Evolutionary conservation across 2,113 vertebrate genomes (phyloP).

Genomic region (Carettochelys insculpta): DNA sequence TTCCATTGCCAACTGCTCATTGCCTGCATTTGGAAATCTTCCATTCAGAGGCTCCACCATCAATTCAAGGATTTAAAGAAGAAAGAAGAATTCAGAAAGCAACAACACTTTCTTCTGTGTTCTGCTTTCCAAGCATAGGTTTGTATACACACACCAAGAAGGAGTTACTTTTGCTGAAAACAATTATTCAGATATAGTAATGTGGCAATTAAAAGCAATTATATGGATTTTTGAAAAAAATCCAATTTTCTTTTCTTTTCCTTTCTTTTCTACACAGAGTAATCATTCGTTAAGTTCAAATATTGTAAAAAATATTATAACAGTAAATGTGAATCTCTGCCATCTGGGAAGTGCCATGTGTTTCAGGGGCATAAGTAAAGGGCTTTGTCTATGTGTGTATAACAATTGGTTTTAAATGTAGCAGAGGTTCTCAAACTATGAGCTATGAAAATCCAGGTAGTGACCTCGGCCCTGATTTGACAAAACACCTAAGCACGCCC

Average conservation of each 20-base stretch:
- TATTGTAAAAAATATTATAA: slow-evolving; percentile 46
- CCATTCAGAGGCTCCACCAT: too few relatives aligned
- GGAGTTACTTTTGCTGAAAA: slow-evolving; percentile 2
- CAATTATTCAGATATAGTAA: neutral
- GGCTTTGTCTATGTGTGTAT: neutral
- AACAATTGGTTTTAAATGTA: neutral
- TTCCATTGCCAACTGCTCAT: neutral
- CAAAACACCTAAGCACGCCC: fast-evolving
- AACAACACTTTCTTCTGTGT: neutral
- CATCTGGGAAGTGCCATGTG: slow-evolving; percentile 27
- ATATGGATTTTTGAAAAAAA: slow-evolving; percentile 8
- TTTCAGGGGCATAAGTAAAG: neutral
- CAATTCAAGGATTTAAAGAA: too few relatives aligned
- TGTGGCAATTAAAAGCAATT: slow-evolving; percentile 39
- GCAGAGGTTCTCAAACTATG: neutral
- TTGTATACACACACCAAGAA: slow-evolving; percentile 7
- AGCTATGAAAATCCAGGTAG: neutral
- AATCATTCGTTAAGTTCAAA: slow-evolving; percentile 50
- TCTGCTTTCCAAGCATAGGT: neutral
- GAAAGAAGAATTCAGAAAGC: too few relatives aligned
- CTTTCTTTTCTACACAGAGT: neutral
- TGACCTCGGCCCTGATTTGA: neutral
- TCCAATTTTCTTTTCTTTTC: neutral
- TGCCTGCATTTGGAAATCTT: neutral
- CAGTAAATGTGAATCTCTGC: slow-evolving; percentile 1